Conservation (phyloP, 2,888 invertebrate species). For the Ectropis crepuscularia region DNA sequence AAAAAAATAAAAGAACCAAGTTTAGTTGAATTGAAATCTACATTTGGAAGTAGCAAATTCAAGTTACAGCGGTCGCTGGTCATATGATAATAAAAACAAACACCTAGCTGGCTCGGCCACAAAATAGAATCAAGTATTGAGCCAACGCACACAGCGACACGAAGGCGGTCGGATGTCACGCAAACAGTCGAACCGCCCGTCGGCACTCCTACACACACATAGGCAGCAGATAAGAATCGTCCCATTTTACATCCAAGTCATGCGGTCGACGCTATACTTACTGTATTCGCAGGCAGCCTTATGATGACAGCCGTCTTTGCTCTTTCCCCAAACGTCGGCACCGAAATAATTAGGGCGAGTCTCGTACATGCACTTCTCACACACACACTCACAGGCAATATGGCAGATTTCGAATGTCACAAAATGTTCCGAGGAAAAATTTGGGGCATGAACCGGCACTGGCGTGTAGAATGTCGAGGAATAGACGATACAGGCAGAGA, state of each 20-base stretch:
- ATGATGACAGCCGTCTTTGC: constrained; percentile 83
- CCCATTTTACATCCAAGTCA: constrained; percentile 83
- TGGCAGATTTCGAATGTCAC: constrained; percentile 49
- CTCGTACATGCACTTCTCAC: constrained; percentile 72
- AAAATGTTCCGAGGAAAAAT: constrained; percentile 49
- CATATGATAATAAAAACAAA: constrained; percentile 85
- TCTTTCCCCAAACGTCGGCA: constrained; percentile 67
- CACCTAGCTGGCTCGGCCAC: constrained; percentile 77
- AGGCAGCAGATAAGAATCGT: constrained; percentile 80
- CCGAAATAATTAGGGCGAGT: constrained; percentile 65
- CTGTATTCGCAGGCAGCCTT: constrained; percentile 83
- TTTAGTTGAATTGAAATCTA: constrained; percentile 38
- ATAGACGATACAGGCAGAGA: constrained; percentile 57
- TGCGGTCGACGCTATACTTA: constrained; percentile 77
- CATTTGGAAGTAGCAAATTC: constrained; percentile 23
- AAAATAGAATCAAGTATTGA: constrained; percentile 83
- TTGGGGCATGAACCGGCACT: constrained; percentile 54
- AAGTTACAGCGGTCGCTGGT: constrained; percentile 69
- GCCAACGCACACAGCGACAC: constrained; percentile 70
- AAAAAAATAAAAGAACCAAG: not conserved
- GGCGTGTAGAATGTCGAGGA: constrained; percentile 50
- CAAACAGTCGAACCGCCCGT: constrained; percentile 59
- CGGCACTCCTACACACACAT: constrained; percentile 65
- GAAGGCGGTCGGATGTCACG: constrained; percentile 76
- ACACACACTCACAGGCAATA: constrained; percentile 55